Conservation (phyloP, 2,113 vertebrate genomes). For the Tachysurus fulvidraco region DNA sequence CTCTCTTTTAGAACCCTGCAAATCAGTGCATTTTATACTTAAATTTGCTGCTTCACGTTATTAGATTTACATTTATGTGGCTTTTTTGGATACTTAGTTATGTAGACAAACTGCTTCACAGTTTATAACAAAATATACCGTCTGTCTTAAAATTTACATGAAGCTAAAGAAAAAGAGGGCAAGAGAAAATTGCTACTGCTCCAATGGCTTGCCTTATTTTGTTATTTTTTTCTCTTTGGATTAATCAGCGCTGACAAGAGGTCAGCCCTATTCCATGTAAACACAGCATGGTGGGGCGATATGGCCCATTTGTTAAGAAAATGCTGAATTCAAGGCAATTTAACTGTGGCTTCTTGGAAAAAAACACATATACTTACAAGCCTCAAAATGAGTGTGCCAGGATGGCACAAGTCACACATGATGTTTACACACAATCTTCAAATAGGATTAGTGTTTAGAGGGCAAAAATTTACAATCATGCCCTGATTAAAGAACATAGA, state of each 20-base stretch:
- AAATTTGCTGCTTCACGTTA: background rate
- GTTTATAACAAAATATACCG: background rate
- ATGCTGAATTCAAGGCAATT: conserved; percentile 46
- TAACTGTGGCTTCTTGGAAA: conserved; percentile 51
- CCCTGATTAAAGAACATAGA: conserved; percentile 54
- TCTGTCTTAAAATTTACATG: background rate
- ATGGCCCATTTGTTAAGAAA: conserved; percentile 59
- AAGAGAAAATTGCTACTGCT: conserved; percentile 18
- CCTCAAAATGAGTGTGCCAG: conserved; percentile 16
- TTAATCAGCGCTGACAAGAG: conserved; percentile 52
- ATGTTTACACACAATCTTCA: conserved; percentile 52
- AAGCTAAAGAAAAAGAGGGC: conserved; percentile 19
- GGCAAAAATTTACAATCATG: conserved; percentile 37
- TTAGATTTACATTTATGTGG: conserved; percentile 15
- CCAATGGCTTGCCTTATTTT: conserved; percentile 34
- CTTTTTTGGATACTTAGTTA: conserved; percentile 21
- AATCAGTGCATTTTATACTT: background rate
- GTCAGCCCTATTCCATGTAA: conserved; percentile 55
- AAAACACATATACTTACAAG: conserved; percentile 46
- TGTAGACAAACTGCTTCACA: background rate
- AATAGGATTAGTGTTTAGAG: conserved; percentile 41
- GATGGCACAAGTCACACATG: conserved; percentile 21
- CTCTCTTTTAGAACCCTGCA: background rate
- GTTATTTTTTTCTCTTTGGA: conserved; percentile 34
- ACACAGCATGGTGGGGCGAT: conserved; percentile 51